Percentiles rank a stretch among this genome's conserved stretches.
Conservation (phyloP, 2,797 vertebrate genomes). For the Mallotus villosus region DNA sequence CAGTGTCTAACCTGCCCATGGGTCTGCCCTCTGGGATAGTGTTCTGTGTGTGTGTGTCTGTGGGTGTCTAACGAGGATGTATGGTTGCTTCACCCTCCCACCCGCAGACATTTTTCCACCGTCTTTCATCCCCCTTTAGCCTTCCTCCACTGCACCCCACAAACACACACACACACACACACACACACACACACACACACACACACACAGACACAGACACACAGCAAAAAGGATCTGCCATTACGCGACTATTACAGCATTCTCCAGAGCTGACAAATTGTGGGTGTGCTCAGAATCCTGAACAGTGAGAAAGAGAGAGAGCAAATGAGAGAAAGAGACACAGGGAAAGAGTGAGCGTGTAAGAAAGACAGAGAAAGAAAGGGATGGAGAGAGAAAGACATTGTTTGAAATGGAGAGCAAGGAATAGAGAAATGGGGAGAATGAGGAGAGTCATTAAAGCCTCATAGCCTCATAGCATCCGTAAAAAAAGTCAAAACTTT, state of each 20-base stretch:
- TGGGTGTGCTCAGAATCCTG: constrained; percentile 55
- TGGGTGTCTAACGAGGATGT: constrained; percentile 74
- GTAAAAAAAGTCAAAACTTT: constrained; percentile 61
- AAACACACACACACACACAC: constrained; percentile 7
- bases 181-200: constrained; percentile 32
- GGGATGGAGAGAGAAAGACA: too few relatives aligned
- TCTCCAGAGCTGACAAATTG: constrained; percentile 67
- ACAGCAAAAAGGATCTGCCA: constrained; percentile 43
- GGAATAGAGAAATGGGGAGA: too few relatives aligned
- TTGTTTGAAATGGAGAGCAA: too few relatives aligned
- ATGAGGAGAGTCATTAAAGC: too few relatives aligned
- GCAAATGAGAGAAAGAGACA: too few relatives aligned
- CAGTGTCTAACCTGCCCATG: not conserved
- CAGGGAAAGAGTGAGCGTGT: too few relatives aligned
- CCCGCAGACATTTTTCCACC: constrained; percentile 68
- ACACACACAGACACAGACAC: constrained; percentile 42
- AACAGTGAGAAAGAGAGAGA: constrained; percentile 18
- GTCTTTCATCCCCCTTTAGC: constrained; percentile 60
- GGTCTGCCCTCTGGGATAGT: constrained; percentile 23
- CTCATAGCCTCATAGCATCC: constrained; percentile 33
- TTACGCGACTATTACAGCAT: constrained; percentile 69
- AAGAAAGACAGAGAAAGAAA: constrained; percentile 1
- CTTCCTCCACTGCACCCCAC: constrained; percentile 29
- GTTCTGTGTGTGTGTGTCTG: constrained; percentile 23
- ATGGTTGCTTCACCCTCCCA: constrained; percentile 68